Evolutionary conservation across 1,140 invertebrate species (phyloP).

Genomic region (Eriocheir sinensis): DNA sequence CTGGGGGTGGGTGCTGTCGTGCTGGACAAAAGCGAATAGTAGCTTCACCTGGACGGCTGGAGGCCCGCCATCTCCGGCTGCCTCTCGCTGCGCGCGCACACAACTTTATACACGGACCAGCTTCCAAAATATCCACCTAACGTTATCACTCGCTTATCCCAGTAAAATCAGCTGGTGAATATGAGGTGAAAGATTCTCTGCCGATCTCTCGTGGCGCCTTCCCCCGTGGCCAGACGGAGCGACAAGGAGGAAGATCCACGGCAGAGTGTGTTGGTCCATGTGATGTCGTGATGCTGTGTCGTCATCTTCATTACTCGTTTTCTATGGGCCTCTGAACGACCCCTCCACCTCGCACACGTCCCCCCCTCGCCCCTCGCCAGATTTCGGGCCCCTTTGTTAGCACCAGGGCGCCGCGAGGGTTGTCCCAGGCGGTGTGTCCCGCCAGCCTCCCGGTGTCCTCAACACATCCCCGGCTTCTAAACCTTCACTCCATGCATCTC

Average conservation of each 20-base stretch:
- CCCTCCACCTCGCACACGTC: constrained; percentile 15
- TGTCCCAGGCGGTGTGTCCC: neutral
- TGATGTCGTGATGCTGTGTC: constrained; percentile 55
- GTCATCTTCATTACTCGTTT: constrained; percentile 72
- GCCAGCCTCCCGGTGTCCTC: too few species aligned
- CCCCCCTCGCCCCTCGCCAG: constrained; percentile 25
- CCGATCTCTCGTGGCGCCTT: neutral
- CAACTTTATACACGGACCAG: constrained; percentile 55
- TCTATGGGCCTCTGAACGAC: constrained; percentile 70
- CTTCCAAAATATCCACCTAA: constrained; percentile 67
- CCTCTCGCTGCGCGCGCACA: constrained; percentile 69
- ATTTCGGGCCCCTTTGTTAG: constrained; percentile 62
- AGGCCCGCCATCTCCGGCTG: constrained; percentile 68
- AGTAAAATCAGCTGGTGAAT: neutral
- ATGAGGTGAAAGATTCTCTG: neutral
- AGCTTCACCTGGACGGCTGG: constrained; percentile 70
- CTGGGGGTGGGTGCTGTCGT: neutral
- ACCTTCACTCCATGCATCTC: neutral
- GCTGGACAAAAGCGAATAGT: constrained; percentile 56
- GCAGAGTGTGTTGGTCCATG: neutral
- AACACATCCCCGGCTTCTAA: neutral
- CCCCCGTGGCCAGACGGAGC: neutral
- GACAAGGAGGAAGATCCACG: neutral
- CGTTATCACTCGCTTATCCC: constrained; percentile 43
- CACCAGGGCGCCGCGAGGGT: neutral